phyloP scores from a whole-genome alignment of 2,888 invertebrate species.

The Pseudococcus jackbeardsleyi region DNA sequence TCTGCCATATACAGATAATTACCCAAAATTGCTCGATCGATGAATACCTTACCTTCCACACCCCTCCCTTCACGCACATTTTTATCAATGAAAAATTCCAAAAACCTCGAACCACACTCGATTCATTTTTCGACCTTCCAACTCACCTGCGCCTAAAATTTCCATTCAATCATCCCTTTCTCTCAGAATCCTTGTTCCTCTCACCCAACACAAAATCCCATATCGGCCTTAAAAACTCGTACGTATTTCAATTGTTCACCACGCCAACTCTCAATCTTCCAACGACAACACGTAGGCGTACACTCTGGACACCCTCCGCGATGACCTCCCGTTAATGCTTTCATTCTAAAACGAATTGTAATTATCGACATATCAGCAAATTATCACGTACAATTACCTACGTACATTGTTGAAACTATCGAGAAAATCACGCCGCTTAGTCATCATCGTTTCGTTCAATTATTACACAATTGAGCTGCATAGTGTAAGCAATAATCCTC shows the following conservation, averaged over 20 bases:
- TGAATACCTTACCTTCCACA: too few species aligned
- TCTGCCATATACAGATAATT: too few species aligned
- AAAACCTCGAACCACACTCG: too few species aligned
- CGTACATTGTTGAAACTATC: not conserved
- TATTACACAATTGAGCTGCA: not conserved
- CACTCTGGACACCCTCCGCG: not conserved
- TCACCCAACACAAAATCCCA: too few species aligned
- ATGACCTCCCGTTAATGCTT: not conserved
- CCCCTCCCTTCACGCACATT: too few species aligned
- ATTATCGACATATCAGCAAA: not conserved
- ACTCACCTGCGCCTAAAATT: too few species aligned
- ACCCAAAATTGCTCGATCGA: too few species aligned
- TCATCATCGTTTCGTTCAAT: not conserved
- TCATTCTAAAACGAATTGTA: not conserved
- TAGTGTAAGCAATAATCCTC: not conserved
- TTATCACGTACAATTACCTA: not conserved
- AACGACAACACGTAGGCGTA: not conserved
- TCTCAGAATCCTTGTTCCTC: too few species aligned
- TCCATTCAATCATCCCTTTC: too few species aligned
- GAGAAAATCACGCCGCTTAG: not conserved
- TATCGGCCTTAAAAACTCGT: not conserved
- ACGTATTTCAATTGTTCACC: not conserved
- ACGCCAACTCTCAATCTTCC: slow-evolving; percentile 12
- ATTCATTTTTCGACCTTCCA: too few species aligned
- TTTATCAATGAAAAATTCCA: too few species aligned